Evolutionary conservation across 2,113 vertebrate genomes (phyloP).

Genomic region (Lota lota): DNA sequence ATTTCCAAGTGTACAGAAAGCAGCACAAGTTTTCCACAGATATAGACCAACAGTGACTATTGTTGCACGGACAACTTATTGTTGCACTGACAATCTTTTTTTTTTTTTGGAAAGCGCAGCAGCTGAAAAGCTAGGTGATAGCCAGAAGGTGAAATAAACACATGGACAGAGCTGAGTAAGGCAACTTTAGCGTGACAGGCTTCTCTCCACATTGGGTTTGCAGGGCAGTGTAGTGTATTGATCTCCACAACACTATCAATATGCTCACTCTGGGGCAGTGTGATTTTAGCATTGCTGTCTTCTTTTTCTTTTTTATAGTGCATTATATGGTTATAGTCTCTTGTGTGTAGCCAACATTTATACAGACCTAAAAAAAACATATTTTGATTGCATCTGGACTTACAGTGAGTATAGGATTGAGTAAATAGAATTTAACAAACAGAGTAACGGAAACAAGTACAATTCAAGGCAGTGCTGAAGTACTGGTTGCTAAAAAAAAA

Average conservation of each 20-base stretch:
- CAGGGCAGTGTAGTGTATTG: slow-evolving; percentile 74
- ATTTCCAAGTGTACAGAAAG: slow-evolving; percentile 73
- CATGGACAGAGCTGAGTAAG: slow-evolving; percentile 76
- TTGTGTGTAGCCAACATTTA: slow-evolving; percentile 70
- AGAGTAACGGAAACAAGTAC: slow-evolving; percentile 62
- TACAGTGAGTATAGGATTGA: slow-evolving; percentile 74
- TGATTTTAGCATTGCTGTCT: slow-evolving; percentile 67
- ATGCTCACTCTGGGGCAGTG: slow-evolving; percentile 67
- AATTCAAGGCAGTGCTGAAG: slow-evolving; percentile 80
- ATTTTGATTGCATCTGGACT: slow-evolving; percentile 74
- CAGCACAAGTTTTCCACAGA: slow-evolving; percentile 69
- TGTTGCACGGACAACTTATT: slow-evolving; percentile 58
- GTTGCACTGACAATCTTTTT: slow-evolving; percentile 21
- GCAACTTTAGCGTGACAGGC: slow-evolving; percentile 76
- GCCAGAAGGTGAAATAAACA: slow-evolving; percentile 66
- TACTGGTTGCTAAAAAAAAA: slow-evolving; percentile 79
- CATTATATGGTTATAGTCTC: slow-evolving; percentile 66
- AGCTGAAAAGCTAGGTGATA: slow-evolving; percentile 72
- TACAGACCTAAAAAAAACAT: slow-evolving; percentile 70
- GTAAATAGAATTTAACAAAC: slow-evolving; percentile 67
- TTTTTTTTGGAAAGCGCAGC: slow-evolving; percentile 57
- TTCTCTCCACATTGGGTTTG: slow-evolving; percentile 65
- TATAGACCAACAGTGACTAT: slow-evolving; percentile 72
- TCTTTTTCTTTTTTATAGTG: slow-evolving; percentile 68
- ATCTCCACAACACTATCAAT: slow-evolving; percentile 63